These are phyloP conservation scores for Listrodromus nycthemerus DNA, from an alignment of 2,888 invertebrate genomes.

Conservation along the genomic window DNA sequence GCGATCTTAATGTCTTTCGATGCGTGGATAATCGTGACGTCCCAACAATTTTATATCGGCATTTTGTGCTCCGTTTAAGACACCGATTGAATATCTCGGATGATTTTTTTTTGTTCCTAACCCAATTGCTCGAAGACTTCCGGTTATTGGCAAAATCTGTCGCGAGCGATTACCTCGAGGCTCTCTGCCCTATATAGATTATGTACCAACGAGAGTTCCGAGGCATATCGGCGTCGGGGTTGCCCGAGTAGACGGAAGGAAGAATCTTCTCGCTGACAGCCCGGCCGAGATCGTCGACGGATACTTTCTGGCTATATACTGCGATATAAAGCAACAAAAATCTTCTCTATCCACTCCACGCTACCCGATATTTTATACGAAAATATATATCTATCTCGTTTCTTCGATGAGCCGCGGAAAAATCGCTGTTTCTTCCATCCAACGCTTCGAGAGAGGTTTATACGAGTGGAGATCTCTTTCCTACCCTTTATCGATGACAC, in stretches of 20 bases:
- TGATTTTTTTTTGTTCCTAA: slow-evolving; percentile 51
- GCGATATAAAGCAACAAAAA: not conserved
- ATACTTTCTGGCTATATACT: not conserved
- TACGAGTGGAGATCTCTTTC: slow-evolving; percentile 32
- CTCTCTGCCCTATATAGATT: not conserved
- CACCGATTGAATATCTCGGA: slow-evolving; percentile 62
- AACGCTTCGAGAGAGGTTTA: slow-evolving; percentile 12
- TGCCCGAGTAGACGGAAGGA: not conserved
- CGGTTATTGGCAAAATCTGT: slow-evolving; percentile 19
- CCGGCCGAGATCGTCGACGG: not conserved
- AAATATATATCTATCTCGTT: slow-evolving; percentile 22
- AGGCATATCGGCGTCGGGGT: slow-evolving; percentile 29
- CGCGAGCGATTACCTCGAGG: slow-evolving; percentile 15
- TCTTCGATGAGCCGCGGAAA: slow-evolving; percentile 42
- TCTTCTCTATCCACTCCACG: not conserved
- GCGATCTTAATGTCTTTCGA: too few relatives aligned
- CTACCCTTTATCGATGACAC: slow-evolving; percentile 38
- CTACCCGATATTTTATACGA: not conserved
- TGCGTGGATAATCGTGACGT: not conserved
- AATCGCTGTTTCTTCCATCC: slow-evolving; percentile 27
- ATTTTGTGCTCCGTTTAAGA: not conserved
- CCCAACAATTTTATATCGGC: not conserved
- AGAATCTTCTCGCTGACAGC: not conserved
- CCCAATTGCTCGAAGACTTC: slow-evolving; percentile 64
- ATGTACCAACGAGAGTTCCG: not conserved